Base-by-base conservation (phyloP, 2,888 invertebrate genomes). In the Stramonita haemastoma region DNA sequence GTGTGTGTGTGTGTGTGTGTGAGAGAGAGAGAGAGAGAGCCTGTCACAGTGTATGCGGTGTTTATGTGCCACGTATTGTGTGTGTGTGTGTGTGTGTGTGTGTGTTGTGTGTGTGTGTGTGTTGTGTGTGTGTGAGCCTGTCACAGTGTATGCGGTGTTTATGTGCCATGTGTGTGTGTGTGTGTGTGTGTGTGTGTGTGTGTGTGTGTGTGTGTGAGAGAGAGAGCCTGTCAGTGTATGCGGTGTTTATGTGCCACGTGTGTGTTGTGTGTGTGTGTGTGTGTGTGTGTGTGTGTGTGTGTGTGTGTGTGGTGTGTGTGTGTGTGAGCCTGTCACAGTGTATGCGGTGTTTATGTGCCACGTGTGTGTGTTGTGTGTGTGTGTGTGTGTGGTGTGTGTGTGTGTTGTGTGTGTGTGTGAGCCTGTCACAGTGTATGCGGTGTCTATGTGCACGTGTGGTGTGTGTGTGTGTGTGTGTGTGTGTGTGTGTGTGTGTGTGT, bases 161-260 rank as follows among this genome's bases (percentile, higher is more conserved):
- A 66, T 22, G 66, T 22, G 66, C 13, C 70, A n/a, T 73, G 73
- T n/a, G 73, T n/a, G 73, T n/a, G 73, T 73, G 73, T 73, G 73
- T 73, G 73, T 73, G 73, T 73, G 73, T n/a, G 73, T 73, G 73
- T n/a, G 73, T 8, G 73, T n/a, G 73, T n/a, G 73, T n/a, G 73
- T n/a, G 73, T n/a, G 73, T n/a, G 73, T 2, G 73, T n/a, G 73
- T n/a, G 73, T 73, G n/a, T n/a, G n/a, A n/a, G n/a, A n/a, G n/a
- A n/a, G n/a, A n/a, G n/a, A n/a, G n/a, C n/a, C n/a, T n/a, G n/a
- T n/a, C n/a, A n/a, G n/a, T n/a, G n/a, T n/a, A n/a, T n/a, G n/a
- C n/a, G n/a, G n/a, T n/a, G n/a, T n/a, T n/a, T n/a, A n/a, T n/a
- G n/a, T n/a, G n/a, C n/a, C n/a, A n/a, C n/a, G n/a, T n/a, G n/a